These are phyloP conservation scores for Panzeria rudis DNA, from an alignment of 2,888 invertebrate genomes.

Conservation along the genomic window DNA sequence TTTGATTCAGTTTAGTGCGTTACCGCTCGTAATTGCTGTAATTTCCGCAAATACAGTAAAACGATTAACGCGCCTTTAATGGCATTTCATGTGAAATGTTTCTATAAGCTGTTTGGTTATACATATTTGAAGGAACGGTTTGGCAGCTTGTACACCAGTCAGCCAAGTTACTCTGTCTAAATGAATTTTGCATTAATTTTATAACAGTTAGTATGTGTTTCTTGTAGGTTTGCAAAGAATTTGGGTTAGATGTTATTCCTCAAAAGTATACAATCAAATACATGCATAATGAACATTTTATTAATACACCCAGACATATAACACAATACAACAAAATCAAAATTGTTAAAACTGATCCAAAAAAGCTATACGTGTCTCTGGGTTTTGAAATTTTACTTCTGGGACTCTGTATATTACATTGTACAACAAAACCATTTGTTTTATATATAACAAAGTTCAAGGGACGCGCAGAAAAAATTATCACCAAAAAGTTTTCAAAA, in stretches of 20 bases:
- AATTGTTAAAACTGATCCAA: too few relatives aligned
- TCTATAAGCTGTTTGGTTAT: conserved; percentile 2
- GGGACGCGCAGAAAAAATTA: too few relatives aligned
- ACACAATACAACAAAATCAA: too few relatives aligned
- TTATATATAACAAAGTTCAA: too few relatives aligned
- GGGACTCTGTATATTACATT: too few relatives aligned
- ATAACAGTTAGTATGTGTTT: neutral
- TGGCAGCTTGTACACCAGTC: neutral
- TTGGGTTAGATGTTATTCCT: neutral
- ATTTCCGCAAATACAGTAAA: conserved; percentile 63
- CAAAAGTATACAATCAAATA: too few relatives aligned
- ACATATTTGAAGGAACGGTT: neutral
- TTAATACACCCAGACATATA: too few relatives aligned
- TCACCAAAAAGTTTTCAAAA: too few relatives aligned
- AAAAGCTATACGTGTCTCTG: too few relatives aligned
- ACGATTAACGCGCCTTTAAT: conserved; percentile 63
- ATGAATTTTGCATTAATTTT: neutral
- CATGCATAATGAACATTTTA: too few relatives aligned
- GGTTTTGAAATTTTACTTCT: too few relatives aligned
- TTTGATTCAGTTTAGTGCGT: conserved; percentile 31
- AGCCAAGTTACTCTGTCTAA: neutral
- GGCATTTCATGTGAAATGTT: conserved; percentile 42
- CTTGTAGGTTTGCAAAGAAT: neutral
- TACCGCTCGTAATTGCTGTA: conserved; percentile 61
- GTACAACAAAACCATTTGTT: too few relatives aligned